Base-by-base conservation (phyloP, 2,888 invertebrate species). In the Stegophylla sp. region DNA sequence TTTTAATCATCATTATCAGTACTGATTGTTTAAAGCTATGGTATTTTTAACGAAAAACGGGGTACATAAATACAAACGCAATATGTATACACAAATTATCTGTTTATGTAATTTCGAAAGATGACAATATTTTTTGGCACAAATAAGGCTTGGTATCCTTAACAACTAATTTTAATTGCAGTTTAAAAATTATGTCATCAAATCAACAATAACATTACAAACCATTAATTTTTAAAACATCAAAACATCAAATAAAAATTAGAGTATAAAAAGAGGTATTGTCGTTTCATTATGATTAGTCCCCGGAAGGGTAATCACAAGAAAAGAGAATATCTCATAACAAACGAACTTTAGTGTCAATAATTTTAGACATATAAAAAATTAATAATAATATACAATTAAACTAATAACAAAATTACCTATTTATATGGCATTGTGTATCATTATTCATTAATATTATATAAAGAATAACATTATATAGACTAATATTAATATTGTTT, bases 251-350 rank as follows among this genome's bases (percentile, higher is more conserved):
- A 17, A 66, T 51, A 75, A 43, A 66, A 43, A 77, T 41, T 45
- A 61, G n/a, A 63, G 28, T 43, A 74, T 41, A 79, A 63, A 69
- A 79, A 79, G 79, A 79, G 79, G 12, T 79, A 61, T 71, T 79
- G 79, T 79, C 79, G 71, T 79, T 79, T 79, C 79, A 26, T 79
- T 79, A 79, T 79, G 79, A 79, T 79, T 48, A 26, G 28, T 59
- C 59, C 17, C 5, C 3, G 13, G 34, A 41, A 10, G 23, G 48
- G 34, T 12, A 23, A 79, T 79, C 79, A 79, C 66, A 79, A 79
- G 79, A 79, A 79, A 79, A 79, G 79, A 79, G 79, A 79, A 79
- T 34, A 71, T 79, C 79, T 79, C 79, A 63, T 61, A 71, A 59
- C 56, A 79, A 79, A 79, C 23, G 51, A 4, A 64, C 34, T 51